A percentile compares a stretch with the other conserved stretches of the same genome.
These are phyloP conservation scores for Dolichallabes microphthalmus DNA, from an alignment of 2,113 vertebrate genomes.

Conservation along the genomic window DNA sequence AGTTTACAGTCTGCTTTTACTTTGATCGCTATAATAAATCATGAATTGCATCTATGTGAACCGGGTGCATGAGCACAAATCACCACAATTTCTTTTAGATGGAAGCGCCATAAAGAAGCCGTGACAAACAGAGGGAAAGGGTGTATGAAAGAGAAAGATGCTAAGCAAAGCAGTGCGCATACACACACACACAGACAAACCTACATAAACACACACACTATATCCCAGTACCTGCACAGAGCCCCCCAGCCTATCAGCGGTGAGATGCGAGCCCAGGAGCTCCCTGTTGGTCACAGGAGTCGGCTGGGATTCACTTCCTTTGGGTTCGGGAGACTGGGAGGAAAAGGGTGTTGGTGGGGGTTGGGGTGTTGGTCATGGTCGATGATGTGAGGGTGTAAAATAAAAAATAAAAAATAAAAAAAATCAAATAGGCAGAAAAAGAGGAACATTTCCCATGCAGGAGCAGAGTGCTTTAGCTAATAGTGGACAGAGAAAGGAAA, in stretches of 20 bases:
- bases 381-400: conserved; percentile 40
- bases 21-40: background rate
- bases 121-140: background rate
- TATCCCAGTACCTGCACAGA: conserved; percentile 80
- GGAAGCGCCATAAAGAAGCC: background rate
- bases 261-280: conserved; percentile 80
- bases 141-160: conserved; percentile 22
- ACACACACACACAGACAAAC: background rate
- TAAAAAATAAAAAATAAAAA: conserved; percentile 25
- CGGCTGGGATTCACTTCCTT: conserved; percentile 80
- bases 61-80: background rate
- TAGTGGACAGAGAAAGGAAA: conserved; percentile 12
- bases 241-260: conserved; percentile 83
- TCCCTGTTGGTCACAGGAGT: conserved; percentile 80
- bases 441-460: conserved; percentile 46
- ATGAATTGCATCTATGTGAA: background rate
- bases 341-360: conserved; percentile 45
- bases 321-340: conserved; percentile 79
- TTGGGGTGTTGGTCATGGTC: conserved; percentile 16
- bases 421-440: conserved; percentile 36
- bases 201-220: background rate
- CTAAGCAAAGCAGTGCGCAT: background rate
- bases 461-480: conserved; percentile 41
- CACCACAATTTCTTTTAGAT: background rate
- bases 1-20: too few species aligned